Percentiles rank a stretch among this genome's conserved stretches.
Conservation (phyloP, 2,888 invertebrate species). For the Cantharis flavilabris region DNA sequence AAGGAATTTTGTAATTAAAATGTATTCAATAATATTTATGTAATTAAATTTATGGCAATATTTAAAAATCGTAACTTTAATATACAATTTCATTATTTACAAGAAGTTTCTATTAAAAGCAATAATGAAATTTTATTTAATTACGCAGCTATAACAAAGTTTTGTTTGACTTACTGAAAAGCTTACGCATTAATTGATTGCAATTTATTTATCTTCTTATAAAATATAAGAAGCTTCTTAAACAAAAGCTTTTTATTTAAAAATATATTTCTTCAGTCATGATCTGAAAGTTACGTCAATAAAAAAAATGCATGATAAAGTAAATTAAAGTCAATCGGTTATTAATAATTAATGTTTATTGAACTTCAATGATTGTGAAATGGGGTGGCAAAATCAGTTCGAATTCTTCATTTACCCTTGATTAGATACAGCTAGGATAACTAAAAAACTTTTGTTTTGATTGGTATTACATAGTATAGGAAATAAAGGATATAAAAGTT, state of each 20-base stretch:
- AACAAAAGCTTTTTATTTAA: not conserved
- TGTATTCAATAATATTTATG: not conserved
- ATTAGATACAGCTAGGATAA: conserved; percentile 5
- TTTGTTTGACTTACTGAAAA: not conserved
- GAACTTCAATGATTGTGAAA: conserved; percentile 11
- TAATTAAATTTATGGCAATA: not conserved
- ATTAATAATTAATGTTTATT: conserved; percentile 21
- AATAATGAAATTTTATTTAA: not conserved
- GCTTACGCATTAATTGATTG: not conserved
- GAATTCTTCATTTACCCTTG: conserved; percentile 21
- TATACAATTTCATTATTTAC: not conserved
- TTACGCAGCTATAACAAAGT: not conserved
- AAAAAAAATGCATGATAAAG: not conserved
- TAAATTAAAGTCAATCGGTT: conserved; percentile 23
- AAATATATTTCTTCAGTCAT: not conserved
- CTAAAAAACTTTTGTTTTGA: conserved; percentile 16
- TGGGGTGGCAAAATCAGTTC: conserved; percentile 23
- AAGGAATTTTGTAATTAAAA: not conserved
- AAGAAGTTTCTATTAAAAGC: not conserved
- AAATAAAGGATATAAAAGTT: not conserved
- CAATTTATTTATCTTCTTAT: not conserved
- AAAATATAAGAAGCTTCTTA: not conserved
- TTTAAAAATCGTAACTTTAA: not conserved
- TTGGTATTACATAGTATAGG: not conserved
- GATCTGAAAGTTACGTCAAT: not conserved